Base-by-base conservation (phyloP, 2,113 vertebrate species). In the Gopherus evgoodei region DNA sequence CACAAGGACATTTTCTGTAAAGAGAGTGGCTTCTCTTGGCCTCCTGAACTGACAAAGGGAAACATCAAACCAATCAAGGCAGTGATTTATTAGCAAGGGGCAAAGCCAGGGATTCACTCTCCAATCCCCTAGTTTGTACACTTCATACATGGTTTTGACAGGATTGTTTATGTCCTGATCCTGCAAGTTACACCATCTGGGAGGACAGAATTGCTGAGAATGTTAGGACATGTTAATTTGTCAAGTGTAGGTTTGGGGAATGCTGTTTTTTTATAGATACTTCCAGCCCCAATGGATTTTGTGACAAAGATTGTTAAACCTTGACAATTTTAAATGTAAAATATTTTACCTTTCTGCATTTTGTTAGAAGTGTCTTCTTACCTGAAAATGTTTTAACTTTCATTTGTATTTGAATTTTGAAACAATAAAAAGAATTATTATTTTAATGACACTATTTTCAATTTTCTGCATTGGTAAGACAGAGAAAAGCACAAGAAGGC, bases 341-440 rank as follows among this genome's bases (percentile, higher is more conserved):
- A 4, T 35, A 79, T 35, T 50, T 62, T 8, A 11, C 35, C 31
- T 11, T 72, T 13, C 44, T 59, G 65, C 53, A 1, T 86, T 72
- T 91, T 35, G 54, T 86, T 89, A 52, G 86, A 88, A 38, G 72
- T 83, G 50, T 78, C 56, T 87, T 87, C 57, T 90, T 47, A 53
- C 59, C 75, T 13, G 38, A 38, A 47, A 90, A 38, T 7, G 8
- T 12, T 80, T 84, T 84, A n/a, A 12, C 81, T 93, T 90, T 42
- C 86, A 42, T 84, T 90, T 47, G 38, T 10, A 52, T 91, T 84
- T 93, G 76, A 90, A 94, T 93, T 83, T 84, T 53, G 83, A 81
- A 95, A 52, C 89, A 54, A 87, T 62, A 90, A 86, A 86, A 93
- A 22, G 69, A 38, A 2, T 0, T 17, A 42, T 65, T 31, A 76